Conservation (phyloP, 2,113 vertebrate species). For the Elachura formosa region DNA sequence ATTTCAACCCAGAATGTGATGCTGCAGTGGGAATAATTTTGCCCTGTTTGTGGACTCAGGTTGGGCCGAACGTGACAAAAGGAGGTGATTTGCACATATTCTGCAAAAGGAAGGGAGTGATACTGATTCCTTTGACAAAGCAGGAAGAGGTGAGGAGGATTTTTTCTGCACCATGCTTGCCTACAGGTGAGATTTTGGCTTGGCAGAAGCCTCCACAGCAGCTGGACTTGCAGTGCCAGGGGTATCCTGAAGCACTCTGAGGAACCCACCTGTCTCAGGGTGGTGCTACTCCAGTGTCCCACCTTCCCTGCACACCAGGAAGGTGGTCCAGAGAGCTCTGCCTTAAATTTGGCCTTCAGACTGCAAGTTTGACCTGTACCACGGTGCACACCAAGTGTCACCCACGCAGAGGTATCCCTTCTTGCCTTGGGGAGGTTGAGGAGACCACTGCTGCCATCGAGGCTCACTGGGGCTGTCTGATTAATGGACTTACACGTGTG, state of each 20-base stretch:
- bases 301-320: rapidly evolving
- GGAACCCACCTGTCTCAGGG: neutral
- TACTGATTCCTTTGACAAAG: neutral
- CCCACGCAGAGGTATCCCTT: neutral
- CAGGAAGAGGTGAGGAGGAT: neutral
- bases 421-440: neutral
- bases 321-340: neutral
- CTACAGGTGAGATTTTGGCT: neutral
- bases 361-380: neutral
- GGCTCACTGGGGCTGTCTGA: neutral
- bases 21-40: rapidly evolving
- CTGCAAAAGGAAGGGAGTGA: neutral
- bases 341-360: neutral
- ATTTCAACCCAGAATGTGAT: neutral
- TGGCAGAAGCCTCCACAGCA: neutral
- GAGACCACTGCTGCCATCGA: neutral
- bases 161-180: neutral
- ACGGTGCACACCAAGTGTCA: rapidly evolving
- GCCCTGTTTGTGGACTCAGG: neutral
- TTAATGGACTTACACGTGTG: rapidly evolving
- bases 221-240: neutral
- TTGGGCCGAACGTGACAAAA: neutral
- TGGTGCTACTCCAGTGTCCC: neutral
- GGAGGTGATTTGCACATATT: rapidly evolving
- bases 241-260: neutral